Conservation (phyloP, 1,140 invertebrate genomes). For the Hypsibius dujardini region DNA sequence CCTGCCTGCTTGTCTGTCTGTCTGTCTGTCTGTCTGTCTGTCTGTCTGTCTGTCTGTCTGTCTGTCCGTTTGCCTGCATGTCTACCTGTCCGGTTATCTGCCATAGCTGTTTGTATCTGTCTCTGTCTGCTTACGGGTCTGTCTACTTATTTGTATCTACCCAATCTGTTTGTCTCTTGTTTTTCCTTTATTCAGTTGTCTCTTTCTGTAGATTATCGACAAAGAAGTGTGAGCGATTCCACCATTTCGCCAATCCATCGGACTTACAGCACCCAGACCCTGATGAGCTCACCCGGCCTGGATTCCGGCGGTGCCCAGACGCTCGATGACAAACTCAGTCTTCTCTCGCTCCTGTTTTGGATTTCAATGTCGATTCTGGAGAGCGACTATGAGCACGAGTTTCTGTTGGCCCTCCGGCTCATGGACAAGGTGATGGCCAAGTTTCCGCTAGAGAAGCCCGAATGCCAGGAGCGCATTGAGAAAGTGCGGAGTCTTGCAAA, state of each 20-base stretch:
- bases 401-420: slow-evolving; percentile 67
- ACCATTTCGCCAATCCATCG: slow-evolving; percentile 57
- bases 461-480: slow-evolving; percentile 65
- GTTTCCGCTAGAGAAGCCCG: slow-evolving; percentile 67
- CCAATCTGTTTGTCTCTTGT: not conserved
- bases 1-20: too few relatives aligned
- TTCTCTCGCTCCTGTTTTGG: slow-evolving; percentile 87
- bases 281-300: slow-evolving; percentile 41
- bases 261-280: slow-evolving; percentile 74
- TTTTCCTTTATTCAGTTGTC: not conserved
- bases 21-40: too few relatives aligned
- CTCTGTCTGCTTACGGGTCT: too few relatives aligned
- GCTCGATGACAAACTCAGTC: slow-evolving; percentile 73
- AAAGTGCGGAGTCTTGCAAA: slow-evolving; percentile 62
- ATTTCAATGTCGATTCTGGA: slow-evolving; percentile 80
- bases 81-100: too few relatives aligned
- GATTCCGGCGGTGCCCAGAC: slow-evolving; percentile 22
- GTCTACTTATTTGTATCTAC: not conserved
- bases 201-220: slow-evolving; percentile 17
- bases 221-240: slow-evolving; percentile 28
- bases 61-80: too few relatives aligned
- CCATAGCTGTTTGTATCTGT: too few relatives aligned
- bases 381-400: slow-evolving; percentile 95
- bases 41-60: too few relatives aligned
- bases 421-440: slow-evolving; percentile 53